Evolutionary conservation across 2,888 invertebrate species (phyloP).

Genomic region (Anodontia alba): DNA sequence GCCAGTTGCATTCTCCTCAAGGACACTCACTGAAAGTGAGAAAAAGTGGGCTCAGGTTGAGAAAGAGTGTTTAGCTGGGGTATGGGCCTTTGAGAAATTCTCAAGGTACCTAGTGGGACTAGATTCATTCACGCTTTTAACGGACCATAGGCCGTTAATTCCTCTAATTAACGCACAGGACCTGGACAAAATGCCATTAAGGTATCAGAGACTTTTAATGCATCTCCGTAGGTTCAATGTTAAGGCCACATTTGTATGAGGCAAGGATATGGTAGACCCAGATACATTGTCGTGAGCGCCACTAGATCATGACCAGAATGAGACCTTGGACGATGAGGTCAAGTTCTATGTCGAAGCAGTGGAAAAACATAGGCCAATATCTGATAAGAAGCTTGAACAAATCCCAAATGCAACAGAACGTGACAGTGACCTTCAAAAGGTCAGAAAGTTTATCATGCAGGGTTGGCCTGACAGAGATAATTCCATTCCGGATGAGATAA

Average conservation of each 20-base stretch:
- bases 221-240: slow-evolving; percentile 41
- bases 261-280: slow-evolving; percentile 12
- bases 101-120: slow-evolving; percentile 50
- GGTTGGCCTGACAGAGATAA: slow-evolving; percentile 49
- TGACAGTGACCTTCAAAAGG: slow-evolving; percentile 28
- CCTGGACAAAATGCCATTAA: slow-evolving; percentile 45
- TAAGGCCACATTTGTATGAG: neutral
- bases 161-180: slow-evolving; percentile 59
- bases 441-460: slow-evolving; percentile 6
- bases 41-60: slow-evolving; percentile 63
- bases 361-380: neutral
- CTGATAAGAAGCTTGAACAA: slow-evolving; percentile 9
- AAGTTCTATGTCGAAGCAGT: neutral
- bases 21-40: slow-evolving; percentile 59
- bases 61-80: slow-evolving; percentile 56
- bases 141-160: slow-evolving; percentile 65
- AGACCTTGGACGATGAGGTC: neutral
- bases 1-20: slow-evolving; percentile 64
- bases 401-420: slow-evolving; percentile 14
- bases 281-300: slow-evolving; percentile 54
- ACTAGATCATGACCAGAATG: neutral
- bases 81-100: slow-evolving; percentile 63
- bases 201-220: slow-evolving; percentile 63
- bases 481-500: slow-evolving; percentile 6
- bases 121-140: slow-evolving; percentile 46